Conservation (phyloP, 2,888 invertebrate species). For the Lasioglossum vierecki region DNA sequence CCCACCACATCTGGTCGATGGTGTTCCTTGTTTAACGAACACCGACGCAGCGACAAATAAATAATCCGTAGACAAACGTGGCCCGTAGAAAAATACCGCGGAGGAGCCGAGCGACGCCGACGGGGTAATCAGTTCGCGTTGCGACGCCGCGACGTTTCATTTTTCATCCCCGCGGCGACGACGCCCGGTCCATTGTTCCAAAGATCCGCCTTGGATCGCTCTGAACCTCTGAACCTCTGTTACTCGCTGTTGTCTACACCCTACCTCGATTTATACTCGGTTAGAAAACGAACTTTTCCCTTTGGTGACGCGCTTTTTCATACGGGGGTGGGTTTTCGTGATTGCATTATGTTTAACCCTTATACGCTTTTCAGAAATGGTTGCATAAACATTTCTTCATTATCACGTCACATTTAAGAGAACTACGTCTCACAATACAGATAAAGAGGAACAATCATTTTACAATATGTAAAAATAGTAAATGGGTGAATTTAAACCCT, state of each 20-base stretch:
- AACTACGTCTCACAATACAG: too few species aligned
- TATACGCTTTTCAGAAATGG: too few species aligned
- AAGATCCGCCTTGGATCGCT: constrained; percentile 47
- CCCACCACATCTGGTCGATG: background rate
- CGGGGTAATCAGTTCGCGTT: constrained; percentile 59
- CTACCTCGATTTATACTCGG: background rate
- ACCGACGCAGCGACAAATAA: constrained; percentile 39
- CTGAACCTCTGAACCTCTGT: background rate
- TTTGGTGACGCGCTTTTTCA: background rate
- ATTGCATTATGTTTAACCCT: background rate
- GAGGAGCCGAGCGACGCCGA: constrained; percentile 10
- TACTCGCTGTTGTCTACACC: constrained; percentile 5
- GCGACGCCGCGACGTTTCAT: constrained; percentile 61
- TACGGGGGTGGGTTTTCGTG: background rate
- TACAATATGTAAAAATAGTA: too few species aligned
- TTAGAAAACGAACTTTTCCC: background rate
- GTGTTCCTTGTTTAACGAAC: constrained; percentile 47
- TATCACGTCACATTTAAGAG: too few species aligned
- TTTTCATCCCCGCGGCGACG: constrained; percentile 46
- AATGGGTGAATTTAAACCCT: too few species aligned
- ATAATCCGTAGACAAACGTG: constrained; percentile 48
- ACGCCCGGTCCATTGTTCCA: constrained; percentile 36
- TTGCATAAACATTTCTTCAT: too few species aligned
- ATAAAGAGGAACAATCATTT: too few species aligned
- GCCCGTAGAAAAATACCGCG: constrained; percentile 55